A percentile compares a stretch with the other conserved stretches of the same genome.
These are phyloP conservation scores for Fundulus diaphanus DNA, from an alignment of 2,797 vertebrate species.

Conservation along the genomic window DNA sequence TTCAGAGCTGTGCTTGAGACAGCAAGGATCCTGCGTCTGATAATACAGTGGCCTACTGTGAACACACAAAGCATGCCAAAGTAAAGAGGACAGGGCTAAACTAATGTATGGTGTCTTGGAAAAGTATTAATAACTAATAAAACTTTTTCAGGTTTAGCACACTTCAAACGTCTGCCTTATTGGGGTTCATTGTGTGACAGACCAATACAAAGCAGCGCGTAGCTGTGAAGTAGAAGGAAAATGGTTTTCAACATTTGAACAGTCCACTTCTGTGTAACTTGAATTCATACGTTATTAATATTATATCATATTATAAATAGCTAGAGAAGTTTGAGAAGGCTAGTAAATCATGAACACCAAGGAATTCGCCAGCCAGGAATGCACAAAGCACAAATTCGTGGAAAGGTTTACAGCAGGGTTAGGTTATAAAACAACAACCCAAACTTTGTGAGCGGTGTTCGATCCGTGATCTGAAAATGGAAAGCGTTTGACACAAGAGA, in stretches of 20 bases:
- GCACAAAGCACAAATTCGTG: too few relatives aligned
- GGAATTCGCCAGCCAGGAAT: too few relatives aligned
- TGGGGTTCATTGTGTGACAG: background rate
- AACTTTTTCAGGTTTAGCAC: background rate
- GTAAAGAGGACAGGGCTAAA: slow-evolving; percentile 41
- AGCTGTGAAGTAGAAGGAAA: background rate
- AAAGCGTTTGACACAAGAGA: too few relatives aligned
- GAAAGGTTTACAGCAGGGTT: too few relatives aligned
- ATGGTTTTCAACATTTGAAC: background rate
- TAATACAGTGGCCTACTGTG: slow-evolving; percentile 71
- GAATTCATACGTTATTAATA: too few relatives aligned
- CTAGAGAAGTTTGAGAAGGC: too few relatives aligned
- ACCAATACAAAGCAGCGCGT: background rate
- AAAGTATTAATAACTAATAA: background rate
- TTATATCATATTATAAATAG: too few relatives aligned
- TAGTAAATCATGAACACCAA: too few relatives aligned
- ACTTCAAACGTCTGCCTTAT: background rate
- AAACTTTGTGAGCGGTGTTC: too few relatives aligned
- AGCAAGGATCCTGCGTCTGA: slow-evolving; percentile 61
- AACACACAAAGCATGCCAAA: slow-evolving; percentile 54
- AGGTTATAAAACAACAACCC: too few relatives aligned
- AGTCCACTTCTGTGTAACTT: too few relatives aligned
- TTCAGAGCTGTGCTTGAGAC: slow-evolving; percentile 38
- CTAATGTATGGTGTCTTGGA: slow-evolving; percentile 52
- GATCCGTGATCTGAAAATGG: too few relatives aligned